Percentiles rank a stretch among this genome's conserved stretches.
Evolutionary conservation across 2,113 vertebrate species (phyloP).

Genomic region (Emydura subglobosa): DNA sequence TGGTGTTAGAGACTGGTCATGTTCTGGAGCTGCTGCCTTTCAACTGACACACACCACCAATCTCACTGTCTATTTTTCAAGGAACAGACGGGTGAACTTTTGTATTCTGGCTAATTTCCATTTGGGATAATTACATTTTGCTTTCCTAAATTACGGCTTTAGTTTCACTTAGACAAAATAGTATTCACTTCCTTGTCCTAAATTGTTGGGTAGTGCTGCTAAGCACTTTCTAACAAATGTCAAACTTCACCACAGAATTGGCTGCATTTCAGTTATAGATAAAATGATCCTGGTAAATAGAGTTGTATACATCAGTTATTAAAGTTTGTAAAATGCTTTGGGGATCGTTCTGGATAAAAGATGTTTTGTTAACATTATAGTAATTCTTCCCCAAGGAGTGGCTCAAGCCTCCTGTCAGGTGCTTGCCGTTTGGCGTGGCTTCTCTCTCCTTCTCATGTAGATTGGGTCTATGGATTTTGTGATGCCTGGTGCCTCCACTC

Average conservation of each 20-base stretch:
- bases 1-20: not conserved
- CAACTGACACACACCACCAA: not conserved
- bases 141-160: not conserved
- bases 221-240: not conserved
- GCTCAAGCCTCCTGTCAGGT: no score
- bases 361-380: no score
- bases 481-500: no score
- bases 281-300: not conserved
- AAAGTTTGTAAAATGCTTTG: not conserved
- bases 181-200: not conserved
- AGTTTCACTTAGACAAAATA: not conserved
- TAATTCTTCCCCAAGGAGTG: no score
- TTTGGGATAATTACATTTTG: not conserved
- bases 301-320: not conserved
- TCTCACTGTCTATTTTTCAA: not conserved
- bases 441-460: no score
- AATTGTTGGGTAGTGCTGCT: not conserved
- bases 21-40: not conserved
- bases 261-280: not conserved
- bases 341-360: not conserved
- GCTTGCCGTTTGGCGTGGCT: no score
- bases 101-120: not conserved
- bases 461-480: no score
- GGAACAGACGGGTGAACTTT: not conserved
- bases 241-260: not conserved